A percentile compares a stretch with the other conserved stretches of the same genome.
These are phyloP conservation scores for Naja naja DNA, from an alignment of 2,113 vertebrate species.

Conservation along the genomic window DNA sequence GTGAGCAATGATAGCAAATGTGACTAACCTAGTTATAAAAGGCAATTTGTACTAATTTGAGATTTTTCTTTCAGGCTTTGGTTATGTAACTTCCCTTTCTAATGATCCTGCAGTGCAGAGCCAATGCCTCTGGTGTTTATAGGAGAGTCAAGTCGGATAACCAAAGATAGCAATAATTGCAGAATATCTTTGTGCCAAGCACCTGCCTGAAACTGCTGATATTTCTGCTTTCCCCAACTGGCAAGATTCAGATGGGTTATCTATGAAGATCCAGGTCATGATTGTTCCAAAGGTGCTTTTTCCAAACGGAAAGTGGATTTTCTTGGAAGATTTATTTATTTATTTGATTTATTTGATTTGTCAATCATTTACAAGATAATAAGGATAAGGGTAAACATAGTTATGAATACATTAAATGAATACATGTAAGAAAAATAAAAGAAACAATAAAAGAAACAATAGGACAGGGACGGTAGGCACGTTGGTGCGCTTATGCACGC, in stretches of 20 bases:
- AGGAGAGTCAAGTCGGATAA: background rate
- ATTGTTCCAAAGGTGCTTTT: background rate
- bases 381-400: too few species aligned
- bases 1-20: background rate
- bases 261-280: background rate
- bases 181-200: background rate
- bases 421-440: too few species aligned
- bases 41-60: background rate
- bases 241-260: background rate
- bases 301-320: background rate
- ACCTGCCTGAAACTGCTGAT: background rate
- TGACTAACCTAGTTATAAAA: background rate
- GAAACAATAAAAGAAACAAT: too few species aligned
- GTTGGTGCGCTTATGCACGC: too few species aligned
- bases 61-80: background rate
- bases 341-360: too few species aligned
- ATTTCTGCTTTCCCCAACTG: background rate
- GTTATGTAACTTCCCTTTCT: background rate
- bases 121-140: background rate
- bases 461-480: too few species aligned
- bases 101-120: background rate
- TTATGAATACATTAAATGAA: too few species aligned
- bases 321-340: too few species aligned
- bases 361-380: too few species aligned
- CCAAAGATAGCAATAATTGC: background rate